Percentiles rank a stretch among this genome's conserved stretches.
These are phyloP conservation scores for Melanostoma scalare DNA, from an alignment of 2,888 invertebrate species.

Conservation along the genomic window DNA sequence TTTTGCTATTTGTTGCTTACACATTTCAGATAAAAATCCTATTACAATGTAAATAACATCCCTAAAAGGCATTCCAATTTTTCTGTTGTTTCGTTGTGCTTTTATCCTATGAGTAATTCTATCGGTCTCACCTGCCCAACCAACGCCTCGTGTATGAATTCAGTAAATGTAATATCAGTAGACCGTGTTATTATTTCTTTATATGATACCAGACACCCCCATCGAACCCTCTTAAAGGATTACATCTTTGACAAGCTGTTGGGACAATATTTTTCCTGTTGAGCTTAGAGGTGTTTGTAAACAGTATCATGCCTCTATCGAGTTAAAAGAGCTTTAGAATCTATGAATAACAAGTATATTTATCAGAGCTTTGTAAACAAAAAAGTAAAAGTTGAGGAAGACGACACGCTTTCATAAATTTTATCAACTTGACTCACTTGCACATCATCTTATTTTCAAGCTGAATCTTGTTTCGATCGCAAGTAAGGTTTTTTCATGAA, in stretches of 20 bases:
- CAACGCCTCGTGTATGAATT: neutral
- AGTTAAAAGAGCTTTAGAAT: too few species aligned
- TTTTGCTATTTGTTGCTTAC: constrained; percentile 3
- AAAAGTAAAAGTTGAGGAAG: too few species aligned
- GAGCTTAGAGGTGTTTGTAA: neutral
- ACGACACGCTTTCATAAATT: too few species aligned
- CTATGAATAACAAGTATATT: too few species aligned
- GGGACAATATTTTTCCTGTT: neutral
- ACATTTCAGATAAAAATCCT: too few species aligned
- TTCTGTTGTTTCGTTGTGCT: neutral
- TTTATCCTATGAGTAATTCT: neutral
- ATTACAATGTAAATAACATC: neutral
- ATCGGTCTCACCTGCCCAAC: constrained; percentile 14
- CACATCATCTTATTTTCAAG: too few species aligned
- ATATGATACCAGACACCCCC: neutral
- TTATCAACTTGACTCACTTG: too few species aligned
- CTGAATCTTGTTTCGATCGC: too few species aligned
- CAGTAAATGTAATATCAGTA: constrained; percentile 2
- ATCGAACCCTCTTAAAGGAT: constrained; percentile 22
- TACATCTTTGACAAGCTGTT: constrained; percentile 13
- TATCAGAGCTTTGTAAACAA: too few species aligned
- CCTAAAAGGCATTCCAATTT: neutral
- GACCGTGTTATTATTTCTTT: constrained; percentile 16
- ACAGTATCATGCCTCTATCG: neutral
- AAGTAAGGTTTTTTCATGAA: too few species aligned